Base-by-base conservation (phyloP, 1,140 invertebrate genomes). In the Atta texana region DNA sequence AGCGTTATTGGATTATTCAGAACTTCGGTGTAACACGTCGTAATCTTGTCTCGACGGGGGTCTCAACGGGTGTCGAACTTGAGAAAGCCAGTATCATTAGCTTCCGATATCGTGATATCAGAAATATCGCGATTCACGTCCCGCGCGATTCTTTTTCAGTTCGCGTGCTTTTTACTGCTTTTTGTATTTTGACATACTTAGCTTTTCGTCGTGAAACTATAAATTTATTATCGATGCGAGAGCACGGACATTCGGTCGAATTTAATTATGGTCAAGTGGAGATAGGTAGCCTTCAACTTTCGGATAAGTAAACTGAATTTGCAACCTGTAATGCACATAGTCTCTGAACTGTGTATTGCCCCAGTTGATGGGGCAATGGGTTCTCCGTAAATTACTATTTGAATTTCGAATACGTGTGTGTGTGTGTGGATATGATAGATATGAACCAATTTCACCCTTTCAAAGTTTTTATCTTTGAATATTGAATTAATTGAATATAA, bases 281-380 rank as follows among this genome's bases (percentile, higher is more conserved):
- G 53, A 89, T 91, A 87, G 92, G 89, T 89, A 85, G 74, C 91
- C 86, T 87, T 28, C 78, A 92, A 94, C 92, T 93, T 92, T 89
- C 89, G 89, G 87, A 93, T 94, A 94, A 94, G 92, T 94, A 94
- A 94, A 95, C 93, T 92, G 85, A 93, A 94, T 94, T 94, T 92
- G 89, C 88, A 75, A 69, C 78, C 66, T 66, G 68, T 72, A 64
- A 24, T 66, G 64, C 57, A 82, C 76, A 72, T 71, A 77, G 61
- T 84, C 87, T 77, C 76, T 39, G 69, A 89, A 89, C 74, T 74
- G 64, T 81, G 77, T 81, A 77, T 91, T 85, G 87, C 59, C 80
- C 28, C 39, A 81, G 81, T 88, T 86, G 44, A 61, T 57, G 49
- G 49, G n/a, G n/a, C 75, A 24, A 24, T 24, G 24, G 24, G 24